Base-by-base conservation (phyloP, 2,888 invertebrate species). In the Teleiodes luculella region DNA sequence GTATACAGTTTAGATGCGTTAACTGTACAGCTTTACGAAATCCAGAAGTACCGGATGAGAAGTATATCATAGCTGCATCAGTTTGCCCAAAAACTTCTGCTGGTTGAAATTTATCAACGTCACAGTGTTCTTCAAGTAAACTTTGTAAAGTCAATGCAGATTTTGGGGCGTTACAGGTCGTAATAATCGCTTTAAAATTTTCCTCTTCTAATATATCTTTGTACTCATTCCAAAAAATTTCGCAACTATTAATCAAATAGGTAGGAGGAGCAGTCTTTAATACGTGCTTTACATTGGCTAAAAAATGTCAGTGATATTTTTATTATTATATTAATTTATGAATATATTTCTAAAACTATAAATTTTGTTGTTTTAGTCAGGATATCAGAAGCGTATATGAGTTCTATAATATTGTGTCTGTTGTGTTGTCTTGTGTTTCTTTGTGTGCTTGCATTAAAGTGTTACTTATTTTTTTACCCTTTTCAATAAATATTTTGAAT, bases 221-320 rank as follows among this genome's bases (percentile, higher is more conserved):
- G 60, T 78, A 80, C 20, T 76, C 84, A 33, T 86, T 74, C 57
- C 91, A 73, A n/a, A 92, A 91, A 2, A 75, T 62, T 43, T 80
- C 76, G n/a, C n/a, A n/a, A 0, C 94, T 93, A 53, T 91, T 91
- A 66, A 95, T 92, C 52, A 94, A 90, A 48, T 92, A 79, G 69
- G 91, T 92, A 28, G 95, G 94, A 63, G 91, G 91, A 0, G 93
- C 92, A 24, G 24, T 24, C 24, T 24, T 4, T 24, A 4, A 24
- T 24, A n/a, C n/a, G n/a, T n/a, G n/a, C n/a, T n/a, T n/a, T n/a
- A n/a, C n/a, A n/a, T n/a, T n/a, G n/a, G n/a, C n/a, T n/a, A n/a
- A n/a, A n/a, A n/a, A n/a, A n/a, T n/a, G n/a, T n/a, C n/a, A n/a
- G n/a, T n/a, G n/a, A n/a, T n/a, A n/a, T n/a, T n/a, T n/a, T n/a